phyloP scores from a whole-genome alignment of 2,888 invertebrate species.

The Acleris holmiana region DNA sequence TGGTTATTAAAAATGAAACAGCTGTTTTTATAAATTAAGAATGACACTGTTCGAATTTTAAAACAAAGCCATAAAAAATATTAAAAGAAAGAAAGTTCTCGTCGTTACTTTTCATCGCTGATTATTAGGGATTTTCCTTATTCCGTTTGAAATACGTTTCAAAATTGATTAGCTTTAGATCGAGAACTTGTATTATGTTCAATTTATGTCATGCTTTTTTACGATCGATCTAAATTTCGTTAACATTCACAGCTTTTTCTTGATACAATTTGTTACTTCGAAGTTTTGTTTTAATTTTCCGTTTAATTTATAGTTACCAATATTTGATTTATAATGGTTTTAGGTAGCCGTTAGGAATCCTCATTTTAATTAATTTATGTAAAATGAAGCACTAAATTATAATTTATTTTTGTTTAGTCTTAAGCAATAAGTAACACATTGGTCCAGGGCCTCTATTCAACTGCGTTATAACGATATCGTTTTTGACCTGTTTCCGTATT shows the following conservation, averaged over 20 bases:
- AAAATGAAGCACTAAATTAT: background rate
- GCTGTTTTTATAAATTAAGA: conserved; percentile 31
- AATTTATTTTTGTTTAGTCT: background rate
- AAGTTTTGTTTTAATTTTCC: conserved; percentile 20
- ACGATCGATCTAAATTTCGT: conserved; percentile 26
- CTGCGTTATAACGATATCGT: too few relatives aligned
- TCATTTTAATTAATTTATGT: conserved; percentile 6
- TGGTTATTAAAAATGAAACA: conserved; percentile 14
- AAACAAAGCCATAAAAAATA: conserved; percentile 24
- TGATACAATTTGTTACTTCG: conserved; percentile 33
- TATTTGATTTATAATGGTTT: conserved; percentile 27
- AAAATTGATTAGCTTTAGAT: background rate
- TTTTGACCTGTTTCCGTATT: too few relatives aligned
- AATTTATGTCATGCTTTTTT: conserved; percentile 24
- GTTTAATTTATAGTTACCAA: conserved; percentile 24
- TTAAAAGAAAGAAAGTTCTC: conserved; percentile 17
- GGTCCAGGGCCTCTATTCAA: too few relatives aligned
- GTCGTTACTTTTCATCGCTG: background rate
- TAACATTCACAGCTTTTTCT: conserved; percentile 28
- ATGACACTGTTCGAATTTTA: conserved; percentile 31
- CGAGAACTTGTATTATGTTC: background rate
- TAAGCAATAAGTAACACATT: background rate
- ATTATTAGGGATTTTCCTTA: too few relatives aligned
- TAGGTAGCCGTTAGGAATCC: conserved; percentile 22
- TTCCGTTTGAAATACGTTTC: too few relatives aligned